Conservation (phyloP, 2,888 invertebrate genomes). For the Thera britannica region DNA sequence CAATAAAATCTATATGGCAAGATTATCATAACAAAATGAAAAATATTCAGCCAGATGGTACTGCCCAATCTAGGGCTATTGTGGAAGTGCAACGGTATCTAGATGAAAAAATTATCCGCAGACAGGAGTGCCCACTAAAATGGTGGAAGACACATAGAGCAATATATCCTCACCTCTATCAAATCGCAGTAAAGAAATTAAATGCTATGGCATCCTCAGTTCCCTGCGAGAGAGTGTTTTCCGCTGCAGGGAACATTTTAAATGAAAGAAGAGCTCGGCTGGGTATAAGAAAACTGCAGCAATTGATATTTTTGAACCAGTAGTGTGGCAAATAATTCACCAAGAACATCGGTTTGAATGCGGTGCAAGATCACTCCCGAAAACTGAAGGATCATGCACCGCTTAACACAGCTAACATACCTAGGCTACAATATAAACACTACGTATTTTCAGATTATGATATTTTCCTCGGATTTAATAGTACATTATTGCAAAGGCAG, state of each 20-base stretch:
- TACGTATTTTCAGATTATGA: too few relatives aligned
- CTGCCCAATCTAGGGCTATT: constrained; percentile 24
- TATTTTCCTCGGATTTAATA: too few relatives aligned
- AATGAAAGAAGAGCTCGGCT: constrained; percentile 24
- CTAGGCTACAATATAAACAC: too few relatives aligned
- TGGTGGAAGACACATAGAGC: constrained; percentile 29
- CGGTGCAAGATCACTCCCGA: too few relatives aligned
- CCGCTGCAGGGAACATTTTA: constrained; percentile 20
- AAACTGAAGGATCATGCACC: too few relatives aligned
- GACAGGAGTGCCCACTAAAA: constrained; percentile 20
- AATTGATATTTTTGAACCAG: constrained; percentile 24
- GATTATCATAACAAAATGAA: constrained; percentile 22
- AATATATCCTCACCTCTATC: constrained; percentile 23
- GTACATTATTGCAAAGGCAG: too few relatives aligned
- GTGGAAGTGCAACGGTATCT: constrained; percentile 23
- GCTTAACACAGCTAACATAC: too few relatives aligned
- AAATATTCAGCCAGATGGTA: constrained; percentile 15
- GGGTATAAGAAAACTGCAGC: constrained; percentile 26
- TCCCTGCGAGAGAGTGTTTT: constrained; percentile 25
- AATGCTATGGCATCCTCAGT: constrained; percentile 25
- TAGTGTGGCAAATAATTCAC: too few relatives aligned
- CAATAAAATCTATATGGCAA: constrained; percentile 25
- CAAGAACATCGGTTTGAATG: too few relatives aligned
- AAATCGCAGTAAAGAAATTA: constrained; percentile 19
- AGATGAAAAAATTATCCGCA: not conserved